A percentile compares a stretch with the other conserved stretches of the same genome.
phyloP scores from a whole-genome alignment of 2,888 invertebrate genomes.

The Eupsilia transversa region DNA sequence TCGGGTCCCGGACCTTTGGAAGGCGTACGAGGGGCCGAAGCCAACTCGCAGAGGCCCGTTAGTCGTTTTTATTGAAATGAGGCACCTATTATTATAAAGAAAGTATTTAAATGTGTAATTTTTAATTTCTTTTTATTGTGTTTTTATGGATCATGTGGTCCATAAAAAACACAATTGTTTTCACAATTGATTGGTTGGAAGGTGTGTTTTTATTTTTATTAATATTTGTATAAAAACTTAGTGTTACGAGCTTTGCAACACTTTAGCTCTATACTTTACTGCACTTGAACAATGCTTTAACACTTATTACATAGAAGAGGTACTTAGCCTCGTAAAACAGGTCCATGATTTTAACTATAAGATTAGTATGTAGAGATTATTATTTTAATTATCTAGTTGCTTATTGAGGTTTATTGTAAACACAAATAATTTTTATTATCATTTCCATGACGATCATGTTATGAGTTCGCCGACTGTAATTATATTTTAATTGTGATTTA shows the following conservation, averaged over 20 bases:
- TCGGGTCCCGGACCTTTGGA: no score
- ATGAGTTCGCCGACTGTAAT: neutral
- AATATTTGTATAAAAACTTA: neutral
- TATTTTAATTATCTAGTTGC: conserved; percentile 10
- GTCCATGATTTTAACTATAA: neutral
- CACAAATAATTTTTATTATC: neutral
- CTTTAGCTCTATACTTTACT: neutral
- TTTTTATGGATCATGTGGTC: no score
- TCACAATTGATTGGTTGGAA: no score
- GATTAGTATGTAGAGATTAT: neutral
- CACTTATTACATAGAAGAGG: neutral
- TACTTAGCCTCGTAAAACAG: conserved; percentile 2
- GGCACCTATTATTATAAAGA: no score
- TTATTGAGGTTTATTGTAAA: conserved; percentile 4
- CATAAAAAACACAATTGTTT: no score
- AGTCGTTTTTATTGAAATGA: no score
- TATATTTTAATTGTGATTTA: neutral
- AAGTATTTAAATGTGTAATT: no score
- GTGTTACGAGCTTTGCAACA: neutral
- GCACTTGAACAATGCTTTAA: neutral
- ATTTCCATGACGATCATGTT: neutral
- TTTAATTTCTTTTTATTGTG: no score
- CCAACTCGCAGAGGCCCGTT: no score
- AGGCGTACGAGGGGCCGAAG: no score
- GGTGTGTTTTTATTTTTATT: neutral